These are phyloP conservation scores for Eretmochelys imbricata DNA, from an alignment of 2,113 vertebrate genomes.

Conservation along the genomic window DNA sequence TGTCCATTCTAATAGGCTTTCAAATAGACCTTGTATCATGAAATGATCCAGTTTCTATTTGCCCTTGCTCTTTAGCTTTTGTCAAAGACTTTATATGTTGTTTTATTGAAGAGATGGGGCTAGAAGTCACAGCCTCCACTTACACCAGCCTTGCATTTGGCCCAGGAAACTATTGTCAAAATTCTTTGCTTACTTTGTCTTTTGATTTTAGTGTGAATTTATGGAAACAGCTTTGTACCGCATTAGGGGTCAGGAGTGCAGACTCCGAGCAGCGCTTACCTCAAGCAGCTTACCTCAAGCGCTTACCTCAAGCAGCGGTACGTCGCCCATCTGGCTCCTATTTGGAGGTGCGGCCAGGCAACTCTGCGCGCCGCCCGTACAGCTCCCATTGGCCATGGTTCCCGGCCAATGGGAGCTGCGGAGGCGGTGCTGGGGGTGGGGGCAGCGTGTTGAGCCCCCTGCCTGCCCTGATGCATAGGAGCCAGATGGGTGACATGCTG, in stretches of 20 bases:
- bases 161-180: not conserved
- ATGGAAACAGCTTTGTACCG: not conserved
- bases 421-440: fast-evolving
- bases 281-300: no score
- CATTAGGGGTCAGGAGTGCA: not conserved
- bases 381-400: no score
- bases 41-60: not conserved
- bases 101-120: not conserved
- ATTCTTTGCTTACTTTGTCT: not conserved
- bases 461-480: no score
- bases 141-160: not conserved
- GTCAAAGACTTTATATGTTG: not conserved
- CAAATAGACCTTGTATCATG: not conserved
- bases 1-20: not conserved
- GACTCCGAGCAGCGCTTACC: no score
- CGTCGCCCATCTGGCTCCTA: no score
- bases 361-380: no score
- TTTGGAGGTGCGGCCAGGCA: no score
- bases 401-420: no score
- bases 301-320: no score
- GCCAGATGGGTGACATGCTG: no score
- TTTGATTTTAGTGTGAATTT: not conserved
- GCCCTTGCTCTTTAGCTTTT: not conserved
- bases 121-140: not conserved
- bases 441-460: no score